These are phyloP conservation scores for Iphiclides podalirius DNA, from an alignment of 2,888 invertebrate species.

Conservation along the genomic window DNA sequence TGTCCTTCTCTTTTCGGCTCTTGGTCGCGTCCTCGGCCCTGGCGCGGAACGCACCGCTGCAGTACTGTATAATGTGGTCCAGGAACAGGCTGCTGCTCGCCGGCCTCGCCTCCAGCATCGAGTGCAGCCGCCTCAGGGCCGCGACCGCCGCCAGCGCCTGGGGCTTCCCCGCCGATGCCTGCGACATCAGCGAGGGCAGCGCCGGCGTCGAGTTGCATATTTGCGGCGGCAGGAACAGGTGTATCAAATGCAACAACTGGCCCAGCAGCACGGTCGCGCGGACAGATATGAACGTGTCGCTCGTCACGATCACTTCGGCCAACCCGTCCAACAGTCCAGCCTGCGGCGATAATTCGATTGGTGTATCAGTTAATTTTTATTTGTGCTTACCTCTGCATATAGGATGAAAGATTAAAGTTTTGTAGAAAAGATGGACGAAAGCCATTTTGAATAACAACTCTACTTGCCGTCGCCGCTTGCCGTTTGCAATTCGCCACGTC, in stretches of 20 bases:
- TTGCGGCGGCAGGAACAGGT: slow-evolving; percentile 91
- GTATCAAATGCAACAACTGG: slow-evolving; percentile 92
- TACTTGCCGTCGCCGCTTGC: too few relatives aligned
- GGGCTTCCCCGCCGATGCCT: slow-evolving; percentile 88
- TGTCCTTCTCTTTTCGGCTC: slow-evolving; percentile 63
- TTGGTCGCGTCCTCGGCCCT: slow-evolving; percentile 55
- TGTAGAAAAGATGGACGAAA: too few relatives aligned
- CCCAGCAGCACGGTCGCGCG: slow-evolving; percentile 94
- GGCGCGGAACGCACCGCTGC: slow-evolving; percentile 61
- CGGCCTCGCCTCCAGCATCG: slow-evolving; percentile 89
- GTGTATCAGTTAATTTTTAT: too few relatives aligned
- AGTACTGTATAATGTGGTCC: slow-evolving; percentile 86
- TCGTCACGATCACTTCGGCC: slow-evolving; percentile 94
- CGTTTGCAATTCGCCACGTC: too few relatives aligned
- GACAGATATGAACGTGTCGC: slow-evolving; percentile 94
- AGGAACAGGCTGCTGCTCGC: slow-evolving; percentile 91
- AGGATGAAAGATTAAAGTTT: too few relatives aligned
- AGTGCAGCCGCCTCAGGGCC: slow-evolving; percentile 88
- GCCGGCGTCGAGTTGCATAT: slow-evolving; percentile 91
- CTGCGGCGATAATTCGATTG: slow-evolving; percentile 42
- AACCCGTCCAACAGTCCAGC: slow-evolving; percentile 92
- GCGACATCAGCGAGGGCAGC: slow-evolving; percentile 89
- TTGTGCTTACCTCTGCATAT: too few relatives aligned
- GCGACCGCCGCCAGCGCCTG: slow-evolving; percentile 91
- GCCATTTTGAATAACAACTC: too few relatives aligned